Percentiles rank a stretch among this genome's conserved stretches.
Conservation (phyloP, 2,113 vertebrate species). For the Ranitomeya variabilis region DNA sequence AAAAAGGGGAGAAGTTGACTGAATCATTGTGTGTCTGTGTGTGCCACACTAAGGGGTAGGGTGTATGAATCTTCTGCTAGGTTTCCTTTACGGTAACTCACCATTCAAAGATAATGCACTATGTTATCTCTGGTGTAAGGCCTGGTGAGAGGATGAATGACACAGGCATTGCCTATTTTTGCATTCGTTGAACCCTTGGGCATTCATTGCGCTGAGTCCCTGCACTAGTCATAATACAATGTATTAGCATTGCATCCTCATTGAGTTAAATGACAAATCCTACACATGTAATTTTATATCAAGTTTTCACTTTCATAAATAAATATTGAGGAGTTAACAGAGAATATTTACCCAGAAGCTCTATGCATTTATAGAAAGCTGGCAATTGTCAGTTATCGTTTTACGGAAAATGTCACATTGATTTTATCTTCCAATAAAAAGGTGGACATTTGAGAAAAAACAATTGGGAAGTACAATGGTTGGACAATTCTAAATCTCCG, state of each 20-base stretch:
- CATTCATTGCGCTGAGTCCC: too few relatives aligned
- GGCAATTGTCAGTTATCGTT: conserved; percentile 74
- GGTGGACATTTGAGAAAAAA: conserved; percentile 68
- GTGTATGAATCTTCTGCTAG: too few relatives aligned
- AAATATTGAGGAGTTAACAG: not conserved
- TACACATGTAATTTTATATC: conserved; percentile 2
- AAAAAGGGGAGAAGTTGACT: too few relatives aligned
- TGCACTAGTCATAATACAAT: too few relatives aligned
- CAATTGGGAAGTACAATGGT: conserved; percentile 59
- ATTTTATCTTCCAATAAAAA: conserved; percentile 81
- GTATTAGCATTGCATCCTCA: not conserved
- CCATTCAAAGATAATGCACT: not conserved
- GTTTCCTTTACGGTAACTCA: not conserved
- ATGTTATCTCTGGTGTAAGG: too few relatives aligned
- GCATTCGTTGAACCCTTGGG: not conserved
- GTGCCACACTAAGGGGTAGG: too few relatives aligned
- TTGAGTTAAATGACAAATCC: not conserved
- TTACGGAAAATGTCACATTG: conserved; percentile 80
- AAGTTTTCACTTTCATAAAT: conserved; percentile 25
- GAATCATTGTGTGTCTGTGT: too few relatives aligned
- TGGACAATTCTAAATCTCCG: conserved; percentile 74
- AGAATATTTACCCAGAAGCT: conserved; percentile 16
- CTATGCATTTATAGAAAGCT: conserved; percentile 71
- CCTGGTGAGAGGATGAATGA: too few relatives aligned
- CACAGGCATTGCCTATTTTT: too few relatives aligned